Conservation (phyloP, 2,888 invertebrate species). For the Drosophila limbata region DNA sequence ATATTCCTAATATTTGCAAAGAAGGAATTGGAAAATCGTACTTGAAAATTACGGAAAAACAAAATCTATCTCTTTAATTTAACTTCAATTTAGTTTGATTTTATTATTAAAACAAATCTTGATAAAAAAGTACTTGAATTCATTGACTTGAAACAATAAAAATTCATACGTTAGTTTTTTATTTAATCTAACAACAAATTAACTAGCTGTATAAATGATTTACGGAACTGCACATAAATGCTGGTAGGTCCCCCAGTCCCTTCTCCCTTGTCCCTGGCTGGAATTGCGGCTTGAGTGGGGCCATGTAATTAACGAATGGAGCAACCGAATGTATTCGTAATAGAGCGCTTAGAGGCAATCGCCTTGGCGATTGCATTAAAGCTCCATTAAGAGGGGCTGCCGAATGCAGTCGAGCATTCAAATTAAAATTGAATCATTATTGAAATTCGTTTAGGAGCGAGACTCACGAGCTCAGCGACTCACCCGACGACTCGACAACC, state of each 20-base stretch:
- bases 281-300: background rate
- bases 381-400: constrained; percentile 53
- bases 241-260: background rate
- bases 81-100: too few relatives aligned
- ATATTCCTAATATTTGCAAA: too few relatives aligned
- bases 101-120: too few relatives aligned
- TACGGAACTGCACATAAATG: background rate
- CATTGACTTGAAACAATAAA: too few relatives aligned
- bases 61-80: too few relatives aligned
- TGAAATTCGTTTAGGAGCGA: constrained; percentile 67
- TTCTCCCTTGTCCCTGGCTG: background rate
- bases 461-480: constrained; percentile 1
- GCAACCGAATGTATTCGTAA: constrained; percentile 50
- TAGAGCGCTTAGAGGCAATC: constrained; percentile 68
- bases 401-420: constrained; percentile 59
- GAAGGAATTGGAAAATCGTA: too few relatives aligned
- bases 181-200: too few relatives aligned
- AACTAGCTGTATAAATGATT: too few relatives aligned
- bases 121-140: too few relatives aligned
- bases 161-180: too few relatives aligned
- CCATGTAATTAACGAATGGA: constrained; percentile 38
- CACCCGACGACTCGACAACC: constrained; percentile 19
- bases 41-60: too few relatives aligned
- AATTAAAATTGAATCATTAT: constrained; percentile 83
- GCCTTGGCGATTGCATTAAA: constrained; percentile 63